Percentiles rank a stretch among this genome's conserved stretches.
Conservation (phyloP, 2,113 vertebrate genomes). For the Pollimyrus isidori region DNA sequence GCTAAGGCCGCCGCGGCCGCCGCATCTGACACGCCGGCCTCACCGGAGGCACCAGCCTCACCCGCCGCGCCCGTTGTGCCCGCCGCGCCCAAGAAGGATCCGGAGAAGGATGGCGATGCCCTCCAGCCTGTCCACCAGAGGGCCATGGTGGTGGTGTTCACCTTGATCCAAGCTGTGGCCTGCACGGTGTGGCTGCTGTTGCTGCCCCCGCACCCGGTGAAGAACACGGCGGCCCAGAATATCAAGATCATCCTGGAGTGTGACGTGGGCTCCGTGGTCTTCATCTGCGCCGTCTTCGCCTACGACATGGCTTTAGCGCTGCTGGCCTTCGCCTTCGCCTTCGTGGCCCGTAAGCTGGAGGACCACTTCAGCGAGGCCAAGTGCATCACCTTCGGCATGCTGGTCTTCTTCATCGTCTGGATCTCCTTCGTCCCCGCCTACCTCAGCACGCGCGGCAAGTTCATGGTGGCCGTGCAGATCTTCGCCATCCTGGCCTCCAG, state of each 20-base stretch:
- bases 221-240: conserved; percentile 72
- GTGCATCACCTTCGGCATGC: conserved; percentile 71
- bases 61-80: background rate
- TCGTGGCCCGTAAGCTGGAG: conserved; percentile 64
- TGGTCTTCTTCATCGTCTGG: conserved; percentile 81
- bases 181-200: conserved; percentile 66
- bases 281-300: conserved; percentile 69
- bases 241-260: conserved; percentile 77
- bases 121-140: conserved; percentile 57
- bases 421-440: conserved; percentile 81
- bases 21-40: conserved; percentile 44
- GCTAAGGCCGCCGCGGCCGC: conserved; percentile 51
- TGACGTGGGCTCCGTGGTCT: conserved; percentile 64
- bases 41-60: conserved; percentile 17
- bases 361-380: conserved; percentile 76
- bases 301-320: conserved; percentile 70
- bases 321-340: conserved; percentile 67
- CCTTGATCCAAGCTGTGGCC: conserved; percentile 51
- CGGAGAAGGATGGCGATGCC: conserved; percentile 39
- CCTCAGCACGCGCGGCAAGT: conserved; percentile 77
- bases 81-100: background rate
- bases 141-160: conserved; percentile 49
- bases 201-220: conserved; percentile 57
- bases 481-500: conserved; percentile 80
- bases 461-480: conserved; percentile 80